Conservation (phyloP, 2,113 vertebrate species). For the Upupa epops region DNA sequence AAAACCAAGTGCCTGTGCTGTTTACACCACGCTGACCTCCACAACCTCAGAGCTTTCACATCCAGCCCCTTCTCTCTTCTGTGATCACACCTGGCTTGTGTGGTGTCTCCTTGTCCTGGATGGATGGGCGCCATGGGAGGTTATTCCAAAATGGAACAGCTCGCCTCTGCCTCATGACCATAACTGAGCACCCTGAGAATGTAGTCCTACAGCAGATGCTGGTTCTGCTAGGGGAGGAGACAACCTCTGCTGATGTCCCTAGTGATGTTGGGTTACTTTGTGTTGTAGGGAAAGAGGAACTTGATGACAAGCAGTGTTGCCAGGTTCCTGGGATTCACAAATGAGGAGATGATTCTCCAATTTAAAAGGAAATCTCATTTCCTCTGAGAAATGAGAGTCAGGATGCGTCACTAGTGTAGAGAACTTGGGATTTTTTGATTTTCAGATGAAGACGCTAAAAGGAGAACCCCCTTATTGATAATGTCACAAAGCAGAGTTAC, state of each 20-base stretch:
- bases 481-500: slow-evolving; percentile 61
- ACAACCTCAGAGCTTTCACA: background rate
- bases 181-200: background rate
- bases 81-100: background rate
- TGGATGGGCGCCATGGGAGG: background rate
- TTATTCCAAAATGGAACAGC: background rate
- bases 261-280: background rate
- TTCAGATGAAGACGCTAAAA: slow-evolving; percentile 49
- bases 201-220: background rate
- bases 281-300: background rate
- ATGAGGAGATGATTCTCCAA: background rate
- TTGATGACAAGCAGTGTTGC: background rate
- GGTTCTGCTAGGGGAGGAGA: background rate
- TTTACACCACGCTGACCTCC: background rate
- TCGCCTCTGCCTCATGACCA: background rate
- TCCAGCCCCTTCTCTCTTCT: background rate
- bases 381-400: background rate
- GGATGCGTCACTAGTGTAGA: background rate
- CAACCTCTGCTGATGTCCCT: background rate
- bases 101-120: background rate
- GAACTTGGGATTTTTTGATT: slow-evolving; percentile 6
- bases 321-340: background rate
- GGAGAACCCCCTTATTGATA: slow-evolving; percentile 55
- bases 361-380: background rate
- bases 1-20: background rate